Evolutionary conservation across 2,113 vertebrate species (phyloP).

Genomic region (Seriola quinqueradiata): DNA sequence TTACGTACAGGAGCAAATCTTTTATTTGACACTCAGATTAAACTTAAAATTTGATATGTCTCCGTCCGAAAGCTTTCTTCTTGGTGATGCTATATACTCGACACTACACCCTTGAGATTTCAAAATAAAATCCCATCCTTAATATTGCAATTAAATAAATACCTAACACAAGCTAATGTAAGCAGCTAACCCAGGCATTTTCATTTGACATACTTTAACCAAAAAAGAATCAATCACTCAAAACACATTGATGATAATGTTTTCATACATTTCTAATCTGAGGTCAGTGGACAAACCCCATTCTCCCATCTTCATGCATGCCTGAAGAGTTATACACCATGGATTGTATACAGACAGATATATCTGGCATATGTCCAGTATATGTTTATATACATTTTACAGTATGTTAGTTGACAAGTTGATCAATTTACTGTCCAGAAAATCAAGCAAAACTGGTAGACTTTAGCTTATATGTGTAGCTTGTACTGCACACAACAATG

Average conservation of each 20-base stretch:
- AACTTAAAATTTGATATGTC: slow-evolving; percentile 64
- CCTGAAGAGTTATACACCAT: slow-evolving; percentile 64
- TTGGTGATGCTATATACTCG: slow-evolving; percentile 17
- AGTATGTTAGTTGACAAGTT: slow-evolving; percentile 60
- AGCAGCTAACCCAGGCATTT: slow-evolving; percentile 57
- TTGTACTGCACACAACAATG: slow-evolving; percentile 32
- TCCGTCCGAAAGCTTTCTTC: slow-evolving; percentile 34
- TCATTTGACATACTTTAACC: slow-evolving; percentile 33
- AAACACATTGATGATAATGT: slow-evolving; percentile 60
- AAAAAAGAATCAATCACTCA: slow-evolving; percentile 58
- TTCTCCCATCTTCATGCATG: slow-evolving; percentile 64
- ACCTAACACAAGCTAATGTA: slow-evolving; percentile 60
- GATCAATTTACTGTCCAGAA: slow-evolving; percentile 40
- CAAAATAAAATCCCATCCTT: slow-evolving; percentile 58
- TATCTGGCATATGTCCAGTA: slow-evolving; percentile 66
- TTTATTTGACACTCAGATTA: slow-evolving; percentile 53
- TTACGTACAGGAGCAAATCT: slow-evolving; percentile 68
- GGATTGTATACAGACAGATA: slow-evolving; percentile 71
- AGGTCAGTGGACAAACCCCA: slow-evolving; percentile 43
- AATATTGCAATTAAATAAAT: slow-evolving; percentile 70
- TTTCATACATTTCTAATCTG: slow-evolving; percentile 61
- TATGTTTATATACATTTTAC: slow-evolving; percentile 62
- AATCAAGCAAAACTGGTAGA: slow-evolving; percentile 53
- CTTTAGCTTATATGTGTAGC: slow-evolving; percentile 38
- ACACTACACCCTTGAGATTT: slow-evolving; percentile 45